Base-by-base conservation (phyloP, 2,113 vertebrate genomes). In the Leptosomus discolor region DNA sequence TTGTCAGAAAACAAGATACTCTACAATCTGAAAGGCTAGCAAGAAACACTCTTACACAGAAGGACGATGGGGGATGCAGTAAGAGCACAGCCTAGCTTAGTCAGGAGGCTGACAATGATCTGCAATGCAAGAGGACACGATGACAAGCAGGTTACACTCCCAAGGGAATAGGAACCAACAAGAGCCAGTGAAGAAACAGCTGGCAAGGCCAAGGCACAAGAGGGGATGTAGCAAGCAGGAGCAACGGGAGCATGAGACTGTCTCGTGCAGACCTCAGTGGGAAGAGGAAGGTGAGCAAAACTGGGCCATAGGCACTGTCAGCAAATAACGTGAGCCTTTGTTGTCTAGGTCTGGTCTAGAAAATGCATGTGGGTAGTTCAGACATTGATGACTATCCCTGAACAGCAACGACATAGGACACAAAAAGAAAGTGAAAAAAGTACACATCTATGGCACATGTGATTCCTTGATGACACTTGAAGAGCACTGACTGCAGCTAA, bases 391-490 rank as follows among this genome's bases (percentile, higher is more conserved):
- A 10, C 17, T 50, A 29, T 45, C 21, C 6, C 51, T 50, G 34
- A 61, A 39, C 12, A 36, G 18, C 29, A 61, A 60, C 8, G 39
- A 45, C 24, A 36, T 17, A 32, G 32, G 23, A 48, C 12, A 48
- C 3, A 12, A 18, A 85, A 10, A 50, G 11, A 43, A 80, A 80
- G 29, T 41, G 24, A 32, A 45, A 67, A 80, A 60, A 50, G 17
- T 36, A 65, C 23, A 54, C 0, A 0, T 16, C n/a, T n/a, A 7
- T 34, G 24, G n/a, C n/a, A 26, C 8, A 34, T 10, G 3, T 39
- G 63, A 37, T 39, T 65, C 24, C 29, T 11, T 39, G 24, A 9
- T 32, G 21, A 36, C 13, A 36, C 36, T 15, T n/a, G 9, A 84
- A 79, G 54, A 51, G 8, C 24, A 34, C 11, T 0, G 0, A 39